phyloP scores from a whole-genome alignment of 2,113 vertebrate genomes.

The Nerophis ophidion region DNA sequence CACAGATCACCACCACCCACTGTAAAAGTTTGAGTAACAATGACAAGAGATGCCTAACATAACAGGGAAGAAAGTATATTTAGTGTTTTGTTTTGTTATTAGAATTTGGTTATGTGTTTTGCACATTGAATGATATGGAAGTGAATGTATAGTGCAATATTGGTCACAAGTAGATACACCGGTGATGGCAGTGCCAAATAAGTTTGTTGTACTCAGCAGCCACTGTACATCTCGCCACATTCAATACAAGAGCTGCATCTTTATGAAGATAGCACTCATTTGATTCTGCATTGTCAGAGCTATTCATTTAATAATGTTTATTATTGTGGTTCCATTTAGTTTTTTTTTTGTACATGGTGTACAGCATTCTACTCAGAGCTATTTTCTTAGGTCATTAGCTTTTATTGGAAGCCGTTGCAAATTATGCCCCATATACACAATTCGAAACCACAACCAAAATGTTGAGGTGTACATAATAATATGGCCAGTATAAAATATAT shows the following conservation, averaged over 20 bases:
- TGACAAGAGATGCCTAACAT: neutral
- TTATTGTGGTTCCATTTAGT: neutral
- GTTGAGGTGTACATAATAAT: neutral
- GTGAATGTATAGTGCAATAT: conserved; percentile 20
- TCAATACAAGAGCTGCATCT: too few relatives aligned
- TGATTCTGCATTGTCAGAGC: neutral
- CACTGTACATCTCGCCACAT: neutral
- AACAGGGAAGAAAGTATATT: conserved; percentile 5
- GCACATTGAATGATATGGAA: conserved; percentile 7
- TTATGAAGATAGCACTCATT: too few relatives aligned
- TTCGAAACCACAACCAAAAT: neutral
- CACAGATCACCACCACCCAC: conserved; percentile 31
- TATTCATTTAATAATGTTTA: neutral
- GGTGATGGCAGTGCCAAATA: conserved; percentile 22
- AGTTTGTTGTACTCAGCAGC: neutral
- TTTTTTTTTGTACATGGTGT: neutral
- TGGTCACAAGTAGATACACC: conserved; percentile 1
- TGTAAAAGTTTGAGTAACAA: conserved; percentile 22
- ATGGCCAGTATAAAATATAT: neutral
- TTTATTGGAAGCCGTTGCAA: too few relatives aligned
- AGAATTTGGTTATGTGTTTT: conserved; percentile 8
- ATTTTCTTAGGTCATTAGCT: neutral
- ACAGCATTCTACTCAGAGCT: neutral
- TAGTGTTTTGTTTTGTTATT: conserved; percentile 2
- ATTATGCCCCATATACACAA: too few relatives aligned